Base-by-base conservation (phyloP, 2,888 invertebrate genomes). In the Calameuta filiformis region DNA sequence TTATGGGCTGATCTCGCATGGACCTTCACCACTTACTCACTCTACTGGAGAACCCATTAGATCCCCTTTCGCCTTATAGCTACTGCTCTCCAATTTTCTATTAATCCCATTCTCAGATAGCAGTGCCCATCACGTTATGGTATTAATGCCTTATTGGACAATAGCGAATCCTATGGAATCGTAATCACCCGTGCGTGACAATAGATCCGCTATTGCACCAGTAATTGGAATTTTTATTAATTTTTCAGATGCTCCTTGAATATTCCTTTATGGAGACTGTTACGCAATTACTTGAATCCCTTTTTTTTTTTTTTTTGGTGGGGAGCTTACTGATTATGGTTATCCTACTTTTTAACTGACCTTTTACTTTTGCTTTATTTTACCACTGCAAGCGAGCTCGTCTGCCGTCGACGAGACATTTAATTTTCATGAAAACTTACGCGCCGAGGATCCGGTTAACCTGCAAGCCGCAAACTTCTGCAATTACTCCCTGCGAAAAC, bases 391-490 rank as follows among this genome's bases (percentile, higher is more conserved):
- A 56, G 56, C 23, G 23, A 56, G 56, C 23, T 56, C 56, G 56
- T 56, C 56, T 23, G 56, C 56, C 56, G 23, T 56, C 56, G 23
- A 23, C 56, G 56, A 56, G 75, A 69, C 79, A 79, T 80, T 83
- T 81, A 79, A 83, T 83, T 83, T 81, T 79, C 83, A 69, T 75
- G 81, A 77, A 82, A 83, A 83, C 79, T 83, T 79, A 40, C 69
- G 80, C 56, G 9, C 9, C 56, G 56, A 56, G 56, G 23, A 56
- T 56, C 23, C 56, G 56, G 56, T 23, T 56, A 56, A 56, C 56
- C 56, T 56, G 56, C 56, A 56, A 56, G 56, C 56, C 56, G 23
- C 56, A 56, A 56, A 56, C 56, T 56, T 56, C 56, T 56, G 23
- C 56, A 56, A 56, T 56, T 56, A 56, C 56, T 56, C 56, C 56